Percentiles rank a stretch among this genome's conserved stretches.
Conservation (phyloP, 2,113 vertebrate genomes). For the Malurus cyaneus region DNA sequence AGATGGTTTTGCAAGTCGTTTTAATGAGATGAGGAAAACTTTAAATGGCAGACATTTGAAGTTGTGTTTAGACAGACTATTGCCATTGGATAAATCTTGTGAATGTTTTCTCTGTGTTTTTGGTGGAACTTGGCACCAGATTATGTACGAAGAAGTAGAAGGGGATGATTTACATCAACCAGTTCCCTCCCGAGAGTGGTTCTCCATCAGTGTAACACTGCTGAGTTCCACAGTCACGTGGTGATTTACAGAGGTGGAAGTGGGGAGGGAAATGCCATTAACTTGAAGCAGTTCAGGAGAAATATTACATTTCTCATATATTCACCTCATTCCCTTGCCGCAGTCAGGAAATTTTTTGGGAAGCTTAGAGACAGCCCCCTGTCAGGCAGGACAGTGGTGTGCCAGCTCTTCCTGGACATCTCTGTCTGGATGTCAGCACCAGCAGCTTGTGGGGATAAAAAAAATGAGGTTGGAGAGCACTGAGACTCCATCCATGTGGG, state of each 20-base stretch:
- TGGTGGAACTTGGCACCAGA: slow-evolving; percentile 24
- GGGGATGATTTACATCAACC: neutral
- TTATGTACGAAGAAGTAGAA: slow-evolving; percentile 11
- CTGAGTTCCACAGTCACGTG: neutral
- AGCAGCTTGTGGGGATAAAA: neutral
- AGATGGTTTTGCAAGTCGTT: slow-evolving; percentile 56
- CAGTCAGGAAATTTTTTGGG: neutral
- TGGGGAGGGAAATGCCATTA: slow-evolving; percentile 5
- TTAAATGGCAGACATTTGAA: slow-evolving; percentile 36
- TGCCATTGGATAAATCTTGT: slow-evolving; percentile 28
- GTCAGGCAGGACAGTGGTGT: neutral
- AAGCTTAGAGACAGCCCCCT: neutral
- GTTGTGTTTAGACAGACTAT: slow-evolving; percentile 20
- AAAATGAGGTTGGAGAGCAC: neutral
- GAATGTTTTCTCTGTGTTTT: slow-evolving; percentile 7
- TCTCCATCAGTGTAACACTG: slow-evolving; percentile 1
- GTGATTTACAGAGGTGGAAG: slow-evolving; percentile 23
- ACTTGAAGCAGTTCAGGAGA: neutral
- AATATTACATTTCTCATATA: neutral
- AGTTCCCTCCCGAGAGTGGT: neutral
- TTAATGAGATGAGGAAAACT: slow-evolving; percentile 46
- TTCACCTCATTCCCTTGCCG: neutral
- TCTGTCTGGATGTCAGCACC: neutral
- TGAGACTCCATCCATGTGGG: rapidly evolving
- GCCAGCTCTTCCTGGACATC: neutral